Base-by-base conservation (phyloP, 1,140 invertebrate species). In the Acromyrmex charruanus region DNA sequence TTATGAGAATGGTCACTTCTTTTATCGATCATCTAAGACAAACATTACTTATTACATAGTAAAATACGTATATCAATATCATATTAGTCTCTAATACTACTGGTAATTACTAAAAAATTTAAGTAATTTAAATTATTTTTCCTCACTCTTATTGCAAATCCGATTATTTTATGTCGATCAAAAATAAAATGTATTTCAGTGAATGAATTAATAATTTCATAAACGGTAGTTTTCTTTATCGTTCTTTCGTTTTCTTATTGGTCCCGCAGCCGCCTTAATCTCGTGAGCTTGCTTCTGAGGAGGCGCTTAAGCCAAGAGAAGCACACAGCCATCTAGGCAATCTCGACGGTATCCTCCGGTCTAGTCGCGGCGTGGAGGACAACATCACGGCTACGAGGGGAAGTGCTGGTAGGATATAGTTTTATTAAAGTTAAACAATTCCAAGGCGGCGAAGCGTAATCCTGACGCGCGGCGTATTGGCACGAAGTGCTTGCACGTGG, bases 391-490 rank as follows among this genome's bases (percentile, higher is more conserved):
- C 55, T 55, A 55, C 25, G 68, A 72, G 53, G 66, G 28, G 49
- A 74, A 61, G 35, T 49, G 55, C 35, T 21, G 80, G 69, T 77
- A 6, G 55, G 28, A 71, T 49, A 77, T 58, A 66, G 71, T 77
- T 77, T 87, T 87, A 77, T 87, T 75, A 84, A 88, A 77, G 71
- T 82, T 77, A 87, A 88, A 89, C 81, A 88, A 89, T 88, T 84
- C 53, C 59, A 44, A 39, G n/a, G 28, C 74, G 77, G 39, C 21
- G 72, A 68, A 49, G 71, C 61, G 63, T 89, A 89, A 89, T 88
- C 87, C 81, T 59, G 59, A 55, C 28, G 10, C 39, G 53, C 49
- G 80, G 72, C 72, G 87, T 77, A 65, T 35, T 31, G 68, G 81
- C 88, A 89, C 87, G 87, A 72, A 88, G 28, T 35, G 71, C 51